These are phyloP conservation scores for Halocaridina rubra DNA, from an alignment of 2,888 invertebrate species.

Conservation along the genomic window DNA sequence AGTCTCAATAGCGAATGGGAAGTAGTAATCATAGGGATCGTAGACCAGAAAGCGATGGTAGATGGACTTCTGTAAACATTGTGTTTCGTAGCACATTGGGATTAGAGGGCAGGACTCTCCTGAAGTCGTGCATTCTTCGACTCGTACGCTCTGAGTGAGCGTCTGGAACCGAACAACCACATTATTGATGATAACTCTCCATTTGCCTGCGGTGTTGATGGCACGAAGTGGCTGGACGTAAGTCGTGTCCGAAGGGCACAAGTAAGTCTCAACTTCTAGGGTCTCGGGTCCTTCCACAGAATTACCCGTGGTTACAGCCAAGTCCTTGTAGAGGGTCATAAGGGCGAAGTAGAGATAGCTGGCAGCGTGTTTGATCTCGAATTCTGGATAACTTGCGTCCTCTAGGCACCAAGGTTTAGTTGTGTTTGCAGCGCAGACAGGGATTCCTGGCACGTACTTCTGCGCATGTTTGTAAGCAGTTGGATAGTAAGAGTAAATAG, in stretches of 20 bases:
- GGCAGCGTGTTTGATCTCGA: slow-evolving; percentile 51
- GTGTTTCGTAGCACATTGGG: slow-evolving; percentile 64
- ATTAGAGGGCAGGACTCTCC: slow-evolving; percentile 64
- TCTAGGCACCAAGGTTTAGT: slow-evolving; percentile 39
- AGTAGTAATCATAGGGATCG: slow-evolving; percentile 65
- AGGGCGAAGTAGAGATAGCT: slow-evolving; percentile 32
- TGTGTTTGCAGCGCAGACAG: slow-evolving; percentile 60
- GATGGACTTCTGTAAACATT: slow-evolving; percentile 40
- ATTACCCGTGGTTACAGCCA: slow-evolving; percentile 16
- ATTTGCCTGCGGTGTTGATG: slow-evolving; percentile 64
- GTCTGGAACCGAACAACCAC: slow-evolving; percentile 63
- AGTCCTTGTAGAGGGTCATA: slow-evolving; percentile 53
- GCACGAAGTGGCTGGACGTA: slow-evolving; percentile 65
- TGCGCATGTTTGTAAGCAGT: not conserved
- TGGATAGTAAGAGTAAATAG: not conserved
- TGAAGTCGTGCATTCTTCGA: slow-evolving; percentile 58
- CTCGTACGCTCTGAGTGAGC: slow-evolving; percentile 60
- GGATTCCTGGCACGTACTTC: slow-evolving; percentile 17
- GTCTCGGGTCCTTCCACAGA: slow-evolving; percentile 36
- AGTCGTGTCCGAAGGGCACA: slow-evolving; percentile 64
- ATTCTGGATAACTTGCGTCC: slow-evolving; percentile 17
- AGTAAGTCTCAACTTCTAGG: slow-evolving; percentile 64
- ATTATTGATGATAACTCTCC: slow-evolving; percentile 65
- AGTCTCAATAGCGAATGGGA: slow-evolving; percentile 65
- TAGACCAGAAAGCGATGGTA: slow-evolving; percentile 64